Evolutionary conservation across 2,113 vertebrate genomes (phyloP).

Genomic region (Rhinoderma darwinii): DNA sequence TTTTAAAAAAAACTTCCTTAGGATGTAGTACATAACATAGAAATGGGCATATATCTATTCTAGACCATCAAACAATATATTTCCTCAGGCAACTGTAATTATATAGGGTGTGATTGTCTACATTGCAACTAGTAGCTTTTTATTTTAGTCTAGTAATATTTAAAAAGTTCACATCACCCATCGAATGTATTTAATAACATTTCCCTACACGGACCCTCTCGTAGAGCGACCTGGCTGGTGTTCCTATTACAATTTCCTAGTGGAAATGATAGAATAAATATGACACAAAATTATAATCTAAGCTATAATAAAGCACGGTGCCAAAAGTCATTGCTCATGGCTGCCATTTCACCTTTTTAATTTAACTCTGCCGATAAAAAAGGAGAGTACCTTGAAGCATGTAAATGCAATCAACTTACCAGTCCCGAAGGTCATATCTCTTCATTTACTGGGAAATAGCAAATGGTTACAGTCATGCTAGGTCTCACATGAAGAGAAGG

Average conservation of each 20-base stretch:
- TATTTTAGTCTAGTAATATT: not conserved
- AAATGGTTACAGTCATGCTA: slow-evolving; percentile 43
- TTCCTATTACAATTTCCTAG: slow-evolving; percentile 12
- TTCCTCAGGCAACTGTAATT: not conserved
- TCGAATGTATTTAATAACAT: not conserved
- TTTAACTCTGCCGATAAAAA: slow-evolving; percentile 44
- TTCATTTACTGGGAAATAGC: slow-evolving; percentile 48
- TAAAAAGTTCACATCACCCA: not conserved
- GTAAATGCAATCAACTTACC: slow-evolving; percentile 54
- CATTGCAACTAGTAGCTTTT: too few species aligned
- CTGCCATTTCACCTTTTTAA: slow-evolving; percentile 50
- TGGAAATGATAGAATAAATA: slow-evolving; percentile 31
- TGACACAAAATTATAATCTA: slow-evolving; percentile 25
- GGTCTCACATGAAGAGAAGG: slow-evolving; percentile 40
- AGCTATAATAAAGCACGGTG: slow-evolving; percentile 24
- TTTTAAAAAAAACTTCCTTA: too few species aligned
- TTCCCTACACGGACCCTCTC: not conserved
- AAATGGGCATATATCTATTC: not conserved
- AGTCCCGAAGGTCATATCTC: slow-evolving; percentile 43
- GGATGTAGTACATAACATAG: too few species aligned
- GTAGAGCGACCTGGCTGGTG: not conserved
- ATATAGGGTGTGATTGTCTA: not conserved
- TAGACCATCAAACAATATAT: not conserved
- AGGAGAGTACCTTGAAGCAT: slow-evolving; percentile 51
- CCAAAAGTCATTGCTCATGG: slow-evolving; percentile 45